phyloP scores from a whole-genome alignment of 2,888 invertebrate species.

The Charanyca ferruginea region DNA sequence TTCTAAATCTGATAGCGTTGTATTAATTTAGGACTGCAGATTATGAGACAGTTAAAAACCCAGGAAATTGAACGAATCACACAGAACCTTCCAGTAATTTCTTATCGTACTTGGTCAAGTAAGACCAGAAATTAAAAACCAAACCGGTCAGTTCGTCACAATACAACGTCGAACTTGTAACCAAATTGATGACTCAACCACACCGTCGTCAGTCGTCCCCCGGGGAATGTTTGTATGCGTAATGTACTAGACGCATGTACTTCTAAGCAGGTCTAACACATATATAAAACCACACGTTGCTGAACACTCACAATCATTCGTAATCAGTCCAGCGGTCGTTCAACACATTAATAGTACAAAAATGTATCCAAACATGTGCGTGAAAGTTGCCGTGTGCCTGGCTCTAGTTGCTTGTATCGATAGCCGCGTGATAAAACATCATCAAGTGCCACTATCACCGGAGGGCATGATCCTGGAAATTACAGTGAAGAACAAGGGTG shows the following conservation, averaged over 20 bases:
- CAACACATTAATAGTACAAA: constrained; percentile 58
- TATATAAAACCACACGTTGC: constrained; percentile 34
- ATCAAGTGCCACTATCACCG: constrained; percentile 46
- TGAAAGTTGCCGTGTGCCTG: constrained; percentile 57
- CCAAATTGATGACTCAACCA: constrained; percentile 40
- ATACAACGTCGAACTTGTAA: constrained; percentile 20
- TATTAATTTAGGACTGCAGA: neutral
- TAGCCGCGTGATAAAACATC: constrained; percentile 42
- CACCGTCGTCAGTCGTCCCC: constrained; percentile 5
- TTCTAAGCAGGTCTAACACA: neutral
- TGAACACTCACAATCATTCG: constrained; percentile 26
- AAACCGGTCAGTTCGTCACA: constrained; percentile 27
- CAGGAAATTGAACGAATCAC: neutral
- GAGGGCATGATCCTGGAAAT: constrained; percentile 53
- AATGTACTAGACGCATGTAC: constrained; percentile 13
- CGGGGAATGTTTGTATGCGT: constrained; percentile 41
- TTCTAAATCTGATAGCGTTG: neutral
- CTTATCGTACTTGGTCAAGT: neutral
- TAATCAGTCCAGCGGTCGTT: constrained; percentile 36
- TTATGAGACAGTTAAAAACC: neutral
- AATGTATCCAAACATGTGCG: constrained; percentile 64
- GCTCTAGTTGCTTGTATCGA: constrained; percentile 47
- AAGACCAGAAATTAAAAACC: too few species aligned
- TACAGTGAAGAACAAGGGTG: constrained; percentile 43
- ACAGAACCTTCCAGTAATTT: neutral